Percentiles rank a stretch among this genome's conserved stretches.
These are phyloP conservation scores for Otus sunia DNA, from an alignment of 2,113 vertebrate species.

Conservation along the genomic window DNA sequence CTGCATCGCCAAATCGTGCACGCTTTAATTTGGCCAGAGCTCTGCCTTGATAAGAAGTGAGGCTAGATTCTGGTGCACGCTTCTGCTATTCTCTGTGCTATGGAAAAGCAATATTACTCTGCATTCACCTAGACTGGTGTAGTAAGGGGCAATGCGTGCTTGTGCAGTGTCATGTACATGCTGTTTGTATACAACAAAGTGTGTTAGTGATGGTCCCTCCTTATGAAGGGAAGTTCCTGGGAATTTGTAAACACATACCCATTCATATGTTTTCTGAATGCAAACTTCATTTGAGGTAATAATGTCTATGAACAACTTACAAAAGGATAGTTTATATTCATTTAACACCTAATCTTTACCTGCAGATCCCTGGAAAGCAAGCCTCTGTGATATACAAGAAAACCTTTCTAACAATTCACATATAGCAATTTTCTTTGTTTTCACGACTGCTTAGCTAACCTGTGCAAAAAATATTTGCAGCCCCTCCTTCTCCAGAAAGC, in stretches of 20 bases:
- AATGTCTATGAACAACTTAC: neutral
- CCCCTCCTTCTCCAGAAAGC: constrained; percentile 55
- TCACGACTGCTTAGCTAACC: neutral
- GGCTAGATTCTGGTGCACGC: neutral
- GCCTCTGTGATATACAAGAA: neutral
- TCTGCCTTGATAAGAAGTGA: neutral
- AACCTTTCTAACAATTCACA: constrained; percentile 13
- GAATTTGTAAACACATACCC: neutral
- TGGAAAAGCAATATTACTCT: neutral
- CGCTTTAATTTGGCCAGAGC: neutral
- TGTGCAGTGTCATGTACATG: rapidly evolving
- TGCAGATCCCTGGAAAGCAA: neutral
- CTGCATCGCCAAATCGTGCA: neutral
- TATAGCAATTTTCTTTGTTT: constrained; percentile 39
- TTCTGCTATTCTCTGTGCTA: neutral
- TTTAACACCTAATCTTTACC: neutral
- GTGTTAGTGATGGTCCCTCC: neutral
- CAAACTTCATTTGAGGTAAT: neutral
- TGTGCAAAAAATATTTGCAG: constrained; percentile 55
- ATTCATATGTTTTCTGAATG: neutral
- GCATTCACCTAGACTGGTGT: rapidly evolving
- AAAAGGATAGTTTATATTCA: neutral
- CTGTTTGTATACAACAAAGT: neutral
- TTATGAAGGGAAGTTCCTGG: neutral
- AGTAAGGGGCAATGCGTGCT: neutral